Base-by-base conservation (phyloP, 2,888 invertebrate species). In the Liopterus haemorrhoidalis region DNA sequence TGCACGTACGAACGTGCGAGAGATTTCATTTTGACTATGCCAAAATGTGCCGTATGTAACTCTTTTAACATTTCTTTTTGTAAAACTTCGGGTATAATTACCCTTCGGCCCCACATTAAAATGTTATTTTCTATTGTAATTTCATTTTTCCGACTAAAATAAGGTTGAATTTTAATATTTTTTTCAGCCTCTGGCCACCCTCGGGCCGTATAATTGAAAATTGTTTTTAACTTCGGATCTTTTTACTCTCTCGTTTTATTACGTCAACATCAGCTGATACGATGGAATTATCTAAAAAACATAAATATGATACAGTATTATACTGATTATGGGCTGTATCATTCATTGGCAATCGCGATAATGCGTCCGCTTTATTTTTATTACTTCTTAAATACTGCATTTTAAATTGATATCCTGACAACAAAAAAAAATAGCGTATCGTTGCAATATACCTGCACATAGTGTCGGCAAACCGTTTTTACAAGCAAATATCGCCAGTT, bases 1-100 rank as follows among this genome's bases (percentile, higher is more conserved):
- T 4, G n/a, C n/a, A 48, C 11, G n/a, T 31, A 25, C 9, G 41
- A 38, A 8, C 31, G 24, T 20, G 30, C n/a, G 22, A 48, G 22
- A 3, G 31, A 5, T 9, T 31, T 31, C 31, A 31, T 31, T 31
- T 31, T 31, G 9, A 31, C 31, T n/a, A 33, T 33, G 4, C 33
- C 19, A 33, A 33, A 33, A 33, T 33, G 8, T 18, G 18, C 33
- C 11, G 19, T 18, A 33, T 33, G 33, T 18, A 18, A 18, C 20
- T 33, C 33, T 20, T 18, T 33, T 9, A 33, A 33, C 12, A 33
- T 4, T 5, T 9, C 12, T 33, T 33, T 20, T 9, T 33, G 33
- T 18, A 18, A 33, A 3, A 4, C 4, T 33, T 5, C 11, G 4
- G 33, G 33, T 5, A 33, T 18, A 11, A 20, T 12, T 2, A 33